Percentiles rank a stretch among this genome's conserved stretches.
These are phyloP conservation scores for Caloenas nicobarica DNA, from an alignment of 2,113 vertebrate genomes.

Conservation along the genomic window DNA sequence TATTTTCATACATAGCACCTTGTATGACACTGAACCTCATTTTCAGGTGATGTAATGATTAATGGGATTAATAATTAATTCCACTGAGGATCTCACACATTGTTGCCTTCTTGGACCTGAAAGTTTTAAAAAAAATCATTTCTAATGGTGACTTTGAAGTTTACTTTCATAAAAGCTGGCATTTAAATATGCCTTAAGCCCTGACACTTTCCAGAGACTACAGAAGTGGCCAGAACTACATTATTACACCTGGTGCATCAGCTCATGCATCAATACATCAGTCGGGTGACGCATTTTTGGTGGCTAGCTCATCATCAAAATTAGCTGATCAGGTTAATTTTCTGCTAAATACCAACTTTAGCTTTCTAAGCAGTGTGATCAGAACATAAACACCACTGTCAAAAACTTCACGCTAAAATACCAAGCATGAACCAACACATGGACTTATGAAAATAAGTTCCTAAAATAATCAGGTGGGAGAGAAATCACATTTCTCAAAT, in stretches of 20 bases:
- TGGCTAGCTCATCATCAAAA: neutral
- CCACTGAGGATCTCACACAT: neutral
- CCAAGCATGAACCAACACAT: neutral
- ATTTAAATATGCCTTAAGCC: neutral
- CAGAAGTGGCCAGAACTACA: neutral
- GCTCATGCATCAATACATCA: neutral
- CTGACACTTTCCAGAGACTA: neutral
- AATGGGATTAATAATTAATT: neutral
- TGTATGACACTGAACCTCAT: neutral
- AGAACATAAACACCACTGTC: neutral
- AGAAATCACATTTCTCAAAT: neutral
- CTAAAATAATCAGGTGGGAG: neutral
- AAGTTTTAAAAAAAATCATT: neutral
- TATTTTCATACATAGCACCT: rapidly evolving
- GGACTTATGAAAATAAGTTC: neutral
- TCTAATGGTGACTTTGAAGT: neutral
- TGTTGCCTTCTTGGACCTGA: neutral
- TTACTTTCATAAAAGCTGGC: neutral
- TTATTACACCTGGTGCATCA: neutral
- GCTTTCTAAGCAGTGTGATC: neutral
- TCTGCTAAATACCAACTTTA: rapidly evolving
- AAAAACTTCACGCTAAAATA: neutral
- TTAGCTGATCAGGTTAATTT: neutral
- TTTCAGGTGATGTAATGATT: neutral
- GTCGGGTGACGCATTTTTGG: neutral